These are phyloP conservation scores for Circaetus cinerascens DNA, from an alignment of 2,113 vertebrate species.

Conservation along the genomic window DNA sequence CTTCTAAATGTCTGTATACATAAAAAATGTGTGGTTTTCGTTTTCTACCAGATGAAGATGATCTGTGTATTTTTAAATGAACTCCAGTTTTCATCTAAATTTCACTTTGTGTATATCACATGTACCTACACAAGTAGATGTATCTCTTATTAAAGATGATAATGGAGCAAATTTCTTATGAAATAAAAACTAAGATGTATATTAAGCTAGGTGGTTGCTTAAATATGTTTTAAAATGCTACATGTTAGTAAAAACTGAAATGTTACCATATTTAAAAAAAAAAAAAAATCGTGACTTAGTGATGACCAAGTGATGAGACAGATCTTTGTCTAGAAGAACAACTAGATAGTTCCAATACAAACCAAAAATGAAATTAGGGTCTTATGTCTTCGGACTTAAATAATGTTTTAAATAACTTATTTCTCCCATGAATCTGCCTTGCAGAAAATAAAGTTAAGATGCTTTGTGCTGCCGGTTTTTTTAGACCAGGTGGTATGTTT, in stretches of 20 bases:
- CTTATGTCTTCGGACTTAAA: background rate
- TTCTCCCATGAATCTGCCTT: background rate
- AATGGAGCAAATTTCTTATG: background rate
- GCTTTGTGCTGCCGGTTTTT: background rate
- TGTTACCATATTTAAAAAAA: background rate
- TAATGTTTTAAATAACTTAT: background rate
- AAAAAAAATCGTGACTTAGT: background rate
- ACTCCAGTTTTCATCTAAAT: background rate
- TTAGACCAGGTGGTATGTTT: accelerated
- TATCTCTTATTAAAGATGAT: background rate
- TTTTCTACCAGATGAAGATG: background rate
- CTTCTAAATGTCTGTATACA: background rate
- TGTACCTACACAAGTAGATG: background rate
- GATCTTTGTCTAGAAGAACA: background rate
- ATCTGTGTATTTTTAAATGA: background rate
- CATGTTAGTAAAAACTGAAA: background rate
- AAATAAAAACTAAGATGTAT: background rate
- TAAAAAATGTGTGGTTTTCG: background rate
- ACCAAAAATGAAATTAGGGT: background rate
- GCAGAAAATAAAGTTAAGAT: background rate
- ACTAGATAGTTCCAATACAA: background rate
- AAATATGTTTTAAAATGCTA: background rate
- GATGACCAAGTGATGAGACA: background rate
- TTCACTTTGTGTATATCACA: background rate
- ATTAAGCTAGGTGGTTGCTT: background rate